These are phyloP conservation scores for Tipula helvola DNA, from an alignment of 2,888 invertebrate genomes.

Conservation along the genomic window DNA sequence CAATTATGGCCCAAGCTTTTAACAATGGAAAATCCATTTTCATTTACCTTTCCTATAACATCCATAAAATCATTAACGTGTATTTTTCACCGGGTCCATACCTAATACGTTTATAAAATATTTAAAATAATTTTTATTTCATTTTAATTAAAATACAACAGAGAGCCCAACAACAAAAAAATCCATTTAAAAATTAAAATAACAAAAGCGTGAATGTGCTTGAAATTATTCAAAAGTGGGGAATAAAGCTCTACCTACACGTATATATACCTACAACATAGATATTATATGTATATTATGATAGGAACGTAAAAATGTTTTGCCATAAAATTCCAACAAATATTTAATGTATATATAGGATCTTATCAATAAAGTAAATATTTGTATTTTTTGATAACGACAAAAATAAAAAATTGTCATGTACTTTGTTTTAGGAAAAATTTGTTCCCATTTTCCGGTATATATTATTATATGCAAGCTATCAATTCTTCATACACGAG, in stretches of 20 bases:
- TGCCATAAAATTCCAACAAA: not conserved
- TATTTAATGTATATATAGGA: not conserved
- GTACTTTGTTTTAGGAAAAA: not conserved
- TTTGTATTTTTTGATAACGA: not conserved
- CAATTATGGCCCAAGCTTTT: too few relatives aligned
- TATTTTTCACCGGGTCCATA: not conserved
- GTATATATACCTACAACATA: not conserved
- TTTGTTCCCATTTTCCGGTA: not conserved
- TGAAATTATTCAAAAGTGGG: not conserved
- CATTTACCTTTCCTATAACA: not conserved
- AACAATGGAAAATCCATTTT: too few relatives aligned
- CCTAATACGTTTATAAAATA: not conserved
- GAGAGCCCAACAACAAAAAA: not conserved
- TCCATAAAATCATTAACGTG: not conserved
- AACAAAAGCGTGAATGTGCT: not conserved
- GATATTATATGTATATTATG: not conserved
- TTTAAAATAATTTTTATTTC: not conserved
- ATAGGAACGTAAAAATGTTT: not conserved
- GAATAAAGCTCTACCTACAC: not conserved
- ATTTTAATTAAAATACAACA: not conserved
- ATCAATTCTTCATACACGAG: not conserved
- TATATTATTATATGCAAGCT: not conserved
- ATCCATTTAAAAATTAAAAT: not conserved
- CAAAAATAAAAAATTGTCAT: not conserved
- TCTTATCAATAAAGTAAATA: constrained; percentile 4